Conservation (phyloP, 2,113 vertebrate genomes). For the Notothenia rossii region DNA sequence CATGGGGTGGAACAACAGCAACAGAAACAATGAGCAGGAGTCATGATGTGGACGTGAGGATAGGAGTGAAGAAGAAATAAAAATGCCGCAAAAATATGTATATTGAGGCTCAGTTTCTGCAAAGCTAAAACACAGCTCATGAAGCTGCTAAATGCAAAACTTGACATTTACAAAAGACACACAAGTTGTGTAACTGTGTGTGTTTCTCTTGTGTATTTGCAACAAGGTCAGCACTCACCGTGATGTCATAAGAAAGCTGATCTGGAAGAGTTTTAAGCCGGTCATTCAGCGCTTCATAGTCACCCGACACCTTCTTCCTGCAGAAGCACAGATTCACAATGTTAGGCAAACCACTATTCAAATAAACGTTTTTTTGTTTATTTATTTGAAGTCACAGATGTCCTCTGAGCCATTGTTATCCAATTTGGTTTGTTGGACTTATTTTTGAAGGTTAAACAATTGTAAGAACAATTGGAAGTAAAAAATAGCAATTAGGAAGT, state of each 20-base stretch:
- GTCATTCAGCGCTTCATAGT: conserved; percentile 91
- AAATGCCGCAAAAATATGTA: not conserved
- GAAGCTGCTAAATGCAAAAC: not conserved
- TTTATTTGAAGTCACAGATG: not conserved
- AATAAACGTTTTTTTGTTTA: not conserved
- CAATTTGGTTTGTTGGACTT: conserved; percentile 4
- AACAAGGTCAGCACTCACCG: conserved; percentile 84
- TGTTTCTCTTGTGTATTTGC: not conserved
- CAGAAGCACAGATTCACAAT: conserved; percentile 35
- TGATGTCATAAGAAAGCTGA: conserved; percentile 93
- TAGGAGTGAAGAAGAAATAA: not conserved
- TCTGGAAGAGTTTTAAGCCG: conserved; percentile 93
- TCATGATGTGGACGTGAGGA: conserved; percentile 1
- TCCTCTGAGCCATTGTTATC: conserved; percentile 1
- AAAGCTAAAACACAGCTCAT: not conserved
- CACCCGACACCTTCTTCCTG: conserved; percentile 93
- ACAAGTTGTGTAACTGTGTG: not conserved
- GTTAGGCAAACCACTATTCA: not conserved
- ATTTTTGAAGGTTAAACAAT: not conserved
- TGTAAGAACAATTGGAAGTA: conserved; percentile 14
- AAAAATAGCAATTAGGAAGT: not conserved
- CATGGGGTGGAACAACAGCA: not conserved
- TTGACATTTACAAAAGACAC: not conserved
- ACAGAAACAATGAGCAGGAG: not conserved
- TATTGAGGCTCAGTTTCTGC: not conserved